Evolutionary conservation across 2,888 invertebrate species (phyloP).

Genomic region (Heliconius cydno): DNA sequence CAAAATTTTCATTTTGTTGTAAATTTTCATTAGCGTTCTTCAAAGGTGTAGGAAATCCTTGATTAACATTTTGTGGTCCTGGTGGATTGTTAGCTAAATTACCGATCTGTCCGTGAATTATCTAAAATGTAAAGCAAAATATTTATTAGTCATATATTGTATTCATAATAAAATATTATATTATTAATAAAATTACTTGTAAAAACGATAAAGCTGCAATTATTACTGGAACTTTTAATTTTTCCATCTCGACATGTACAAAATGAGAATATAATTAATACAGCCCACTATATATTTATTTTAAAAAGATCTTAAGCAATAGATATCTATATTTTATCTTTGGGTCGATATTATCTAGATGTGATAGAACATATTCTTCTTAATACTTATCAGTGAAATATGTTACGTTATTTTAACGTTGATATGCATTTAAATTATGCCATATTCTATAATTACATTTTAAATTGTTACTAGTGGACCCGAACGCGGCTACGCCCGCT

Average conservation of each 20-base stretch:
- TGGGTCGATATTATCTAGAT: slow-evolving; percentile 53
- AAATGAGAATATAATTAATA: slow-evolving; percentile 55
- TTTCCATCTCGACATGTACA: slow-evolving; percentile 65
- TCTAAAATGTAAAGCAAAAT: slow-evolving; percentile 52
- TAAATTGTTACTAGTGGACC: not conserved
- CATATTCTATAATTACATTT: not conserved
- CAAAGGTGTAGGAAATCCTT: slow-evolving; percentile 29
- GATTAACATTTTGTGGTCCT: slow-evolving; percentile 34
- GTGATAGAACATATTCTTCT: slow-evolving; percentile 20
- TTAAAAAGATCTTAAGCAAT: slow-evolving; percentile 50
- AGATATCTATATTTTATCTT: slow-evolving; percentile 52
- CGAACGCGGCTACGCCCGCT: too few relatives aligned
- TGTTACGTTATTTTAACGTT: slow-evolving; percentile 1
- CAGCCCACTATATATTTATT: slow-evolving; percentile 63
- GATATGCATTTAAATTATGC: not conserved
- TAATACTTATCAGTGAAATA: slow-evolving; percentile 7
- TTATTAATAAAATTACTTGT: slow-evolving; percentile 45
- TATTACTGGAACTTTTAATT: slow-evolving; percentile 56
- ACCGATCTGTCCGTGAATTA: slow-evolving; percentile 52
- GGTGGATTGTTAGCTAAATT: slow-evolving; percentile 48
- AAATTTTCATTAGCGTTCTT: slow-evolving; percentile 28
- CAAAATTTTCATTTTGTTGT: slow-evolving; percentile 33
- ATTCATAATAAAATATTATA: not conserved
- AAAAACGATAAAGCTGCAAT: slow-evolving; percentile 57
- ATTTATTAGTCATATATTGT: not conserved